A percentile compares a stretch with the other conserved stretches of the same genome.
Conservation (phyloP, 2,797 vertebrate genomes). For the Pampus argenteus region DNA sequence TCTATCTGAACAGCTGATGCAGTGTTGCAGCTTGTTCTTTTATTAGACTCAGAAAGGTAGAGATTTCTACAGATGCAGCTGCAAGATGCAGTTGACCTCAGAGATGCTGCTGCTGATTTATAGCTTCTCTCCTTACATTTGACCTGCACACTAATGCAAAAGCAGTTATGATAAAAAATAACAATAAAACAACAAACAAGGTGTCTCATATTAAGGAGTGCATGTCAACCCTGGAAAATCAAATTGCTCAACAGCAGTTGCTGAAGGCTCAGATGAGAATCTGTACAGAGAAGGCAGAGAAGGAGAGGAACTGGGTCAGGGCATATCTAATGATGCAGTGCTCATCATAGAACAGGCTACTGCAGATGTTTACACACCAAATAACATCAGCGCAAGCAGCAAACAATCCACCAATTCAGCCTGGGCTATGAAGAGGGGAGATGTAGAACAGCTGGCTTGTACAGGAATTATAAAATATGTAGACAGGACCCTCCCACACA, state of each 20-base stretch:
- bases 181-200: neutral
- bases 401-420: slow-evolving; percentile 36
- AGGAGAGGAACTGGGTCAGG: slow-evolving; percentile 69
- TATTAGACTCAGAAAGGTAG: slow-evolving; percentile 37
- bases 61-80: slow-evolving; percentile 45
- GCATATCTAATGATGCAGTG: slow-evolving; percentile 53
- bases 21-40: slow-evolving; percentile 34
- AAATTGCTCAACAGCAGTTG: slow-evolving; percentile 19
- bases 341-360: slow-evolving; percentile 56
- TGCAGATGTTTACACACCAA: slow-evolving; percentile 75
- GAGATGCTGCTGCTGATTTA: slow-evolving; percentile 34
- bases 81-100: slow-evolving; percentile 21
- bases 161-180: neutral
- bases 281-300: slow-evolving; percentile 24
- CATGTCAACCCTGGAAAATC: slow-evolving; percentile 23
- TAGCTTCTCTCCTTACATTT: slow-evolving; percentile 4
- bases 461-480: slow-evolving; percentile 51
- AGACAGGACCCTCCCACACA: slow-evolving; percentile 41
- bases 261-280: slow-evolving; percentile 38
- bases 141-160: neutral
- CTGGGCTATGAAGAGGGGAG: slow-evolving; percentile 9
- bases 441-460: slow-evolving; percentile 59
- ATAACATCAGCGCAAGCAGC: slow-evolving; percentile 58
- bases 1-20: slow-evolving; percentile 39
- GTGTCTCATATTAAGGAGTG: neutral